Base-by-base conservation (phyloP, 2,797 vertebrate genomes). In the Lindbergichthys nudifrons region DNA sequence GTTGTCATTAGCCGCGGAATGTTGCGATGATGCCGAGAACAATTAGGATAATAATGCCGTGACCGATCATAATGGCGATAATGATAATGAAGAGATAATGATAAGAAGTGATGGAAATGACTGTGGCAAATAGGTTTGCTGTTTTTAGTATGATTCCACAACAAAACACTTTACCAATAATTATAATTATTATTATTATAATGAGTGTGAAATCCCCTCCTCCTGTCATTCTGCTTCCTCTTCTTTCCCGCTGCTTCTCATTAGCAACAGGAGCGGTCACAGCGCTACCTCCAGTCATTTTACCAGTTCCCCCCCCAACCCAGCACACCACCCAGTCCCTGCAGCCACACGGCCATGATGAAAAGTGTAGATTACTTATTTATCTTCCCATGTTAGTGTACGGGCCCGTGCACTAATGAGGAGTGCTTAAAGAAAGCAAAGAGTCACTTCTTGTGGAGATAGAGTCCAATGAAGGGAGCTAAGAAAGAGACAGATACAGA, bases 11-110 rank as follows among this genome's bases (percentile, higher is more conserved):
- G 86, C 78, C 18, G 39, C 85, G 74, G 65, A 51, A 18, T 74
- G 81, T 83, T 83, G 64, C 65, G 42, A 72, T 65, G 87, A 84
- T 66, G 88, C 79, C 39, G 78, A 76, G 75, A 79, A 82, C 84
- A 80, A 89, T 89, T 84, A 88, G 80, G 82, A 83, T 83, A 80
- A 88, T 81, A 84, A 81, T 58, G 60, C 76, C 16, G 80, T 78
- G 84, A 88, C 86, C 75, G 87, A 88, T 90, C 68, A 54, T 79
- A 73, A 89, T 74, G 85, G 73, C 12, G 82, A 88, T 90, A 84
- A 89, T 66, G 87, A 82, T 89, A 84, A 90, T 88, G 87, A 85
- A 79, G 89, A 80, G 87, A 89, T 84, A 68, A 84, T 78, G 83
- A 91, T 88, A 76, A 88, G 88, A 85, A 66, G 69, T 58, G 54